Base-by-base conservation (phyloP, 1,140 invertebrate genomes). In the Phymastichus coffea region DNA sequence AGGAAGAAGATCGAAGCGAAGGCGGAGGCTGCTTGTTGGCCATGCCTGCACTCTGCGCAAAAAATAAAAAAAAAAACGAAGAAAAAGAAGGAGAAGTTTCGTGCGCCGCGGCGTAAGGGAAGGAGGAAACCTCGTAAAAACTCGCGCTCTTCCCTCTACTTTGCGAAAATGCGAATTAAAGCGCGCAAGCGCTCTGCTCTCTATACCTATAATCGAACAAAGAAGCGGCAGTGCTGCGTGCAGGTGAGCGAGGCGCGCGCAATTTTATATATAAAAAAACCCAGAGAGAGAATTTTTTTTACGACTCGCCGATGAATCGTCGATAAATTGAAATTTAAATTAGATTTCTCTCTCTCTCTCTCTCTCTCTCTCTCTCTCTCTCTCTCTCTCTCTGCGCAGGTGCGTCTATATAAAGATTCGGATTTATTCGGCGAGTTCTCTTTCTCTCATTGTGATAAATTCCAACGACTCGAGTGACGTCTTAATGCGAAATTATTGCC, bases 131-230 rank as follows among this genome's bases (percentile, higher is more conserved):
- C 64, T 72, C 68, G 69, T 70, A 74, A 70, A 75, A 71, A 70
- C 68, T 67, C 56, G 71, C 64, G n/a, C 68, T 71, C 71, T 74
- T 76, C 55, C 59, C 61, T 58, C 60, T 67, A 60, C 69, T 57
- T 58, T 64, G 69, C 70, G 74, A 76, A 77, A 76, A 78, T 75
- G 70, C 71, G 69, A 75, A 76, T 76, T 76, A 76, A 70, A 66
- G 30, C 66, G 26, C 6, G 41, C 14, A 17, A 4, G 37, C 15
- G 15, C 37, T n/a, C n/a, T n/a, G n/a, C n/a, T 33, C 28, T 33
- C 28, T 33, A 19, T 70, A 41, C 59, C 57, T 66, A 63, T 61
- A 63, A 70, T 68, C 66, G 57, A 23, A 23, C 9, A 28, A 33
- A 63, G 28, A 0, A 8, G 4, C 10, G 4, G 1, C 47, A 47